Conservation (phyloP, 2,797 vertebrate genomes). For the Mus minutoides region DNA sequence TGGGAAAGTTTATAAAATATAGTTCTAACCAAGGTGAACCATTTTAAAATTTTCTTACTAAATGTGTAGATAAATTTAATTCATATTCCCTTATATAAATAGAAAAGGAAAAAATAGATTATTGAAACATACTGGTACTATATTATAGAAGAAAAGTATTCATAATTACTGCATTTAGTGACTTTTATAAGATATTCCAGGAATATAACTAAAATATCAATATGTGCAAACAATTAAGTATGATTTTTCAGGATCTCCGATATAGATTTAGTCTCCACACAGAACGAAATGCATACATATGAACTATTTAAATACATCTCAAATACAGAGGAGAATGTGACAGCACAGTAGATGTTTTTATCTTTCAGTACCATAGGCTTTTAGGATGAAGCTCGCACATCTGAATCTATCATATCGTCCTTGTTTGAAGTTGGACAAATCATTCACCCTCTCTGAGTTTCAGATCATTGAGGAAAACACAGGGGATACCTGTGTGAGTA, state of each 20-base stretch:
- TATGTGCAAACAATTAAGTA: slow-evolving; percentile 5
- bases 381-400: background rate
- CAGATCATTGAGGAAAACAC: background rate
- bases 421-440: background rate
- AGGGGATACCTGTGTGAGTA: background rate
- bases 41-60: background rate
- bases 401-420: background rate
- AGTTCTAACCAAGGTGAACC: background rate
- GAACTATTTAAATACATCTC: background rate
- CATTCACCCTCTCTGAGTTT: background rate
- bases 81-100: background rate
- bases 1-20: slow-evolving; percentile 38
- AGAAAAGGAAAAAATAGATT: background rate
- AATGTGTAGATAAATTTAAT: slow-evolving; percentile 20
- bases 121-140: background rate
- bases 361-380: background rate
- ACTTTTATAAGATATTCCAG: background rate
- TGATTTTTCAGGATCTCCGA: background rate
- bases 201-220: background rate
- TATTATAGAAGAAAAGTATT: slow-evolving; percentile 10
- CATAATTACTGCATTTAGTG: background rate
- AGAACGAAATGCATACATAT: background rate
- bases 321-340: background rate
- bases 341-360: slow-evolving; percentile 2
- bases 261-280: background rate